Evolutionary conservation across 2,113 vertebrate species (phyloP).

Genomic region (Psittacula cyanocephala): DNA sequence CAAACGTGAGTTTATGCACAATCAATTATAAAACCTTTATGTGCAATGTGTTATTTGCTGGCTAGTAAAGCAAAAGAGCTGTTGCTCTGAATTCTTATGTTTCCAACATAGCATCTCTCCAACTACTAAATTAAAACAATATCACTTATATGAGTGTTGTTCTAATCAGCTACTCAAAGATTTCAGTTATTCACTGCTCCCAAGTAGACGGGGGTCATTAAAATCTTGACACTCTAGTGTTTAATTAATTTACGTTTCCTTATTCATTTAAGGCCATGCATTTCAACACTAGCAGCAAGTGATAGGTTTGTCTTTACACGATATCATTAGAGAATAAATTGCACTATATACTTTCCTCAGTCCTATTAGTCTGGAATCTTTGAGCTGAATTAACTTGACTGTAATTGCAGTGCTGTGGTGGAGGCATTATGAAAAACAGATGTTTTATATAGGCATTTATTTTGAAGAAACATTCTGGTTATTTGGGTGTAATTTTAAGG

Average conservation of each 20-base stretch:
- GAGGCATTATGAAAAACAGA: neutral
- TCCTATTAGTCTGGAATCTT: constrained; percentile 8
- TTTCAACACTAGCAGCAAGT: neutral
- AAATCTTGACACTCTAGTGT: neutral
- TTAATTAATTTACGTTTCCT: constrained; percentile 27
- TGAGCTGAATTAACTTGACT: neutral
- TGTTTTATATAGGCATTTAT: neutral
- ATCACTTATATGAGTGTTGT: neutral
- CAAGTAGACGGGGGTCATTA: neutral
- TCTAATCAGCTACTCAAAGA: neutral
- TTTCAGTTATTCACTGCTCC: neutral
- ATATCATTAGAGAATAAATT: constrained; percentile 41
- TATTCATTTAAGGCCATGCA: neutral
- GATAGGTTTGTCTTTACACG: neutral
- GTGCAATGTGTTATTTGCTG: neutral
- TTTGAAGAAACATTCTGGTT: neutral
- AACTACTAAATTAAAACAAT: neutral
- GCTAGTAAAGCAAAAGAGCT: neutral
- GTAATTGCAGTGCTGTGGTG: neutral
- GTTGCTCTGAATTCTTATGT: neutral
- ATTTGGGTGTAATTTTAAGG: neutral
- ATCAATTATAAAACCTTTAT: neutral
- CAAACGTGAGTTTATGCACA: neutral
- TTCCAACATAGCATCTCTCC: neutral
- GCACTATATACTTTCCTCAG: neutral